Conservation (phyloP, 1,140 invertebrate genomes). For the Thaumatotibia leucotreta region DNA sequence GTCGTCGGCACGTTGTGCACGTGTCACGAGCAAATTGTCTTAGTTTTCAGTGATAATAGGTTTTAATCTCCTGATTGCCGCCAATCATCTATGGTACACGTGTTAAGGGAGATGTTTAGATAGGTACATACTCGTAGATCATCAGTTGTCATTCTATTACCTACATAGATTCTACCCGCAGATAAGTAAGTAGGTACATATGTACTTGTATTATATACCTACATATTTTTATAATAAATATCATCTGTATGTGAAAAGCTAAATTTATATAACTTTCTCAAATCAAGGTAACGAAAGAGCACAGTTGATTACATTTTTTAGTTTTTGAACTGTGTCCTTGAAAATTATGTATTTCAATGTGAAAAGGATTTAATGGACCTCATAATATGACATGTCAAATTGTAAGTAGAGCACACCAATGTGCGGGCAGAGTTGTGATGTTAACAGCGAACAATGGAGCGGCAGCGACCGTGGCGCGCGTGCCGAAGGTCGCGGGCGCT, state of each 20-base stretch:
- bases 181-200: too few species aligned
- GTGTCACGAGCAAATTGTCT: constrained; percentile 46
- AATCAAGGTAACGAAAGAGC: too few species aligned
- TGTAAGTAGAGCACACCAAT: constrained; percentile 20
- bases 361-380: not conserved
- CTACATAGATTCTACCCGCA: too few species aligned
- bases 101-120: constrained; percentile 15
- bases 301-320: not conserved
- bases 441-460: constrained; percentile 48
- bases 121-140: not conserved
- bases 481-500: constrained; percentile 61
- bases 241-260: too few species aligned
- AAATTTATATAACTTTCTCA: too few species aligned
- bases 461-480: constrained; percentile 54
- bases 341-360: not conserved
- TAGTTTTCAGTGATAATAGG: constrained; percentile 37
- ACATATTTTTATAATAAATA: too few species aligned
- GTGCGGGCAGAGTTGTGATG: constrained; percentile 22
- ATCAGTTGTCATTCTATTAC: not conserved
- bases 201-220: too few species aligned
- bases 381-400: not conserved
- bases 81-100: constrained; percentile 39
- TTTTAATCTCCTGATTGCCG: constrained; percentile 42
- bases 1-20: constrained; percentile 47
- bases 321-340: not conserved